Percentiles rank a stretch among this genome's conserved stretches.
phyloP scores from a whole-genome alignment of 2,113 vertebrate species.

The Catharus bicknelli region DNA sequence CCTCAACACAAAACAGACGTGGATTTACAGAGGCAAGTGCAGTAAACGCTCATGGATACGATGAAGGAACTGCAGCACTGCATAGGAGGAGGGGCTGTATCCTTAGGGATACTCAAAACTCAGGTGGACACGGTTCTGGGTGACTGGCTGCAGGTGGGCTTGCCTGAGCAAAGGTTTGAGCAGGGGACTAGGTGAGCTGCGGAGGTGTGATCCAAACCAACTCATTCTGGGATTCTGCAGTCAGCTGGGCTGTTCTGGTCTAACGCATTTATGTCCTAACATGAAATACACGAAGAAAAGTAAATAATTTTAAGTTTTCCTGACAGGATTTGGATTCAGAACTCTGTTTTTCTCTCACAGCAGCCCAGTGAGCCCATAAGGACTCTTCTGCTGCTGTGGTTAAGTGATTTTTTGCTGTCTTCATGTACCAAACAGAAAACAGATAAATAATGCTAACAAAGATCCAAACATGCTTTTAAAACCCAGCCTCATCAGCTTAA shows the following conservation, averaged over 20 bases:
- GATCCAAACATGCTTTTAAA: not conserved
- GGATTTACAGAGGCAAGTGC: not conserved
- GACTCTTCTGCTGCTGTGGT: not conserved
- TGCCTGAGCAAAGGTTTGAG: not conserved
- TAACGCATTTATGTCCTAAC: not conserved
- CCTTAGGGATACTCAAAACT: not conserved
- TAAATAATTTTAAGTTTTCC: not conserved
- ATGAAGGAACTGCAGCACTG: not conserved
- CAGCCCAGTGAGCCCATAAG: not conserved
- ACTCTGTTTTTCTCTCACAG: not conserved
- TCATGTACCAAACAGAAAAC: not conserved
- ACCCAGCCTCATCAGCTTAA: not conserved
- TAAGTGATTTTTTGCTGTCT: not conserved
- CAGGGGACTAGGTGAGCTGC: not conserved
- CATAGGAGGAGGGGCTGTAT: not conserved
- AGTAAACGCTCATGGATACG: not conserved
- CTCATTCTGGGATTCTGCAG: not conserved
- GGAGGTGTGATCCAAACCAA: not conserved
- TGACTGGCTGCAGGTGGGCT: not conserved
- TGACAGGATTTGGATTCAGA: not conserved
- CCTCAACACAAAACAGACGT: fast-evolving
- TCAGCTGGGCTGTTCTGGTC: not conserved
- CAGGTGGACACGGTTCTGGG: fast-evolving
- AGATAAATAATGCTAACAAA: not conserved
- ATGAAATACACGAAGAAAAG: not conserved